These are phyloP conservation scores for Cyrtodaria siliqua DNA, from an alignment of 2,888 invertebrate genomes.

Conservation along the genomic window DNA sequence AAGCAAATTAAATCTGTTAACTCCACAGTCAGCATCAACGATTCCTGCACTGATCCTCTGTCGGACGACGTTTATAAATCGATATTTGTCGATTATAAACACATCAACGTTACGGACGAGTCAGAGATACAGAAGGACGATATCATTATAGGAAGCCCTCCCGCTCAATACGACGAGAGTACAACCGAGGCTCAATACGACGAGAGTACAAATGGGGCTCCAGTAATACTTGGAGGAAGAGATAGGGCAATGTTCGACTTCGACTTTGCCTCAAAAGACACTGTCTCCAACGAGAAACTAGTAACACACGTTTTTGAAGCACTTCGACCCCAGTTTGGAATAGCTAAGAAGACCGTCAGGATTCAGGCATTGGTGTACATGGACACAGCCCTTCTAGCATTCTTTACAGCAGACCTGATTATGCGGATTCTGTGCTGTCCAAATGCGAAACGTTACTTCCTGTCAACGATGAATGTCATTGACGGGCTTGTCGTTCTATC, in stretches of 20 bases:
- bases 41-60: slow-evolving; percentile 39
- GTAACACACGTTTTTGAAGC: slow-evolving; percentile 34
- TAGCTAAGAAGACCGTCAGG: slow-evolving; percentile 55
- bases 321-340: slow-evolving; percentile 37
- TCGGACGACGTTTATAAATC: slow-evolving; percentile 30
- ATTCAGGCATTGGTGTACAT: slow-evolving; percentile 48
- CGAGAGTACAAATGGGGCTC: too few species aligned
- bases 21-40: slow-evolving; percentile 5
- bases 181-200: neutral
- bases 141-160: slow-evolving; percentile 10
- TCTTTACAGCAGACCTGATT: slow-evolving; percentile 62
- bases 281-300: slow-evolving; percentile 31
- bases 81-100: slow-evolving; percentile 27
- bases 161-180: too few species aligned
- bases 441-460: slow-evolving; percentile 50
- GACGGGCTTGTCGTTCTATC: slow-evolving; percentile 61
- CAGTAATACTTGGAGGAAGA: neutral
- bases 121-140: slow-evolving; percentile 20
- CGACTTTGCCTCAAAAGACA: slow-evolving; percentile 2
- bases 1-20: slow-evolving; percentile 12
- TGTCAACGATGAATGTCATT: slow-evolving; percentile 55
- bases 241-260: slow-evolving; percentile 13
- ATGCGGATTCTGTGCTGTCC: slow-evolving; percentile 59
- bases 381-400: slow-evolving; percentile 46
- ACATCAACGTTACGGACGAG: slow-evolving; percentile 20